Percentiles rank a stretch among this genome's conserved stretches.
phyloP scores from a whole-genome alignment of 2,888 invertebrate genomes.

The Chelonus formosanus region DNA sequence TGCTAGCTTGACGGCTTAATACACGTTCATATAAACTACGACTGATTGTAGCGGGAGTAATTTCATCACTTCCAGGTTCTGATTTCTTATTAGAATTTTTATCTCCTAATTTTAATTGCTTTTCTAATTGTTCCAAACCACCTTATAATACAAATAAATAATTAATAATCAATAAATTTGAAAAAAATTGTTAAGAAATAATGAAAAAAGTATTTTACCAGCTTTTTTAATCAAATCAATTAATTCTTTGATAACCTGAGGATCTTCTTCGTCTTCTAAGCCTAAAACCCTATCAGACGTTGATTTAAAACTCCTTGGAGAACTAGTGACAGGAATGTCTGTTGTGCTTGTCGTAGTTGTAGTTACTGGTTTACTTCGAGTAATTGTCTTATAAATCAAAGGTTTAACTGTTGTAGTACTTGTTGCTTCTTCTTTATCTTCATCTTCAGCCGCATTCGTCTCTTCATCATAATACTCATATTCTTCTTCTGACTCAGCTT shows the following conservation, averaged over 20 bases:
- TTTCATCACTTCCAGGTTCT: conserved; percentile 40
- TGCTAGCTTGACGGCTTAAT: conserved; percentile 64
- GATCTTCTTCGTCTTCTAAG: conserved; percentile 73
- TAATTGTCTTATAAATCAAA: conserved; percentile 59
- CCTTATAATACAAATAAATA: conserved; percentile 64
- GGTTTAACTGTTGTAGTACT: conserved; percentile 52
- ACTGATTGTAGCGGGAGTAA: conserved; percentile 74
- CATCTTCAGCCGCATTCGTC: conserved; percentile 65
- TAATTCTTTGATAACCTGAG: conserved; percentile 82
- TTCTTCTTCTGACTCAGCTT: conserved; percentile 62
- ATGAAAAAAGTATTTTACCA: conserved; percentile 65
- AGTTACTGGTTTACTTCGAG: conserved; percentile 53
- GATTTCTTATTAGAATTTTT: conserved; percentile 60
- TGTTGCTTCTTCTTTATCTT: conserved; percentile 63
- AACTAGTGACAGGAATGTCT: conserved; percentile 47
- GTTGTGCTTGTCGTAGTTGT: conserved; percentile 54
- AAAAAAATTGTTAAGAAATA: not conserved
- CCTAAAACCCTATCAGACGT: conserved; percentile 35
- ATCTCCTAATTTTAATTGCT: conserved; percentile 72
- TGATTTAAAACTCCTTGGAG: conserved; percentile 39
- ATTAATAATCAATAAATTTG: not conserved
- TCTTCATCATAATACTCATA: conserved; percentile 66
- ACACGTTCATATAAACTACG: conserved; percentile 82
- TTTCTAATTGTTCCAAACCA: conserved; percentile 86
- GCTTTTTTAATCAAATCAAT: conserved; percentile 86